These are phyloP conservation scores for Zaprionus kolodkinae DNA, from an alignment of 1,140 invertebrate species.

Conservation along the genomic window DNA sequence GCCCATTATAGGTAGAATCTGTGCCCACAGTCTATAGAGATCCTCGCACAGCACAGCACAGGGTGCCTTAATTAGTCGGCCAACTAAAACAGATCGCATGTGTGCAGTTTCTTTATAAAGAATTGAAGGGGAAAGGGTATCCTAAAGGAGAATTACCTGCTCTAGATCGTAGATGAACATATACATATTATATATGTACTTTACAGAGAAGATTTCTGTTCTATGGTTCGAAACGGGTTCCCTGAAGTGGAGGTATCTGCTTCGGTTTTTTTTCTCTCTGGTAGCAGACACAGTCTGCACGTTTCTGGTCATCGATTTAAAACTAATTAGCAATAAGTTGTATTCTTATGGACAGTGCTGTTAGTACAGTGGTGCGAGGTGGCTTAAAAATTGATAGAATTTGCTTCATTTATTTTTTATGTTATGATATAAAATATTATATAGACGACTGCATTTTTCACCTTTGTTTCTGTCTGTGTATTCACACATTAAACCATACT, in stretches of 20 bases:
- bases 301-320: conserved; percentile 72
- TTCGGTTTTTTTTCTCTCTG: no score
- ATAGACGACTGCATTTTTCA: no score
- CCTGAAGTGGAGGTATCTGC: neutral
- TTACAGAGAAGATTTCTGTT: neutral
- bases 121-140: no score
- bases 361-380: conserved; percentile 21
- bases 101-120: no score
- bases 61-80: neutral
- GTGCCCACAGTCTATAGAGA: neutral
- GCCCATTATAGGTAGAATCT: neutral
- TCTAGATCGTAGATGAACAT: neutral
- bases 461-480: no score
- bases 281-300: conserved; percentile 30
- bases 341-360: conserved; percentile 23
- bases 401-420: no score
- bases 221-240: no score
- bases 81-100: neutral
- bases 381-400: no score
- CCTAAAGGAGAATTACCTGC: no score
- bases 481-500: no score
- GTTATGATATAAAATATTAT: neutral
- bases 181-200: neutral
- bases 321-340: conserved; percentile 78
- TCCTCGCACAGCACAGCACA: neutral